Evolutionary conservation across 2,888 invertebrate genomes (phyloP).

Genomic region (Metalampra italica): DNA sequence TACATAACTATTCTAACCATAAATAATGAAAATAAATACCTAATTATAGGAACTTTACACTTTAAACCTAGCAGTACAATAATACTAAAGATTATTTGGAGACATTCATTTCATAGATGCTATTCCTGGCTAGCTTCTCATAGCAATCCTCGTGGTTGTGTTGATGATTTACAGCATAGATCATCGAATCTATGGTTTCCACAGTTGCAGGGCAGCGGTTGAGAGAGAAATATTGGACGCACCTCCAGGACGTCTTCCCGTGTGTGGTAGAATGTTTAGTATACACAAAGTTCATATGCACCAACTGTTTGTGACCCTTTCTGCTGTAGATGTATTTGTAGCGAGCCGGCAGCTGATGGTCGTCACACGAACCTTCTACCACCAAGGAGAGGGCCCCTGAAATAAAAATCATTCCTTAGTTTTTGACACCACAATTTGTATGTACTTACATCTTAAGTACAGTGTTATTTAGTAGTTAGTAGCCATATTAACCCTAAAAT

Average conservation of each 20-base stretch:
- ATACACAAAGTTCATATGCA: slow-evolving; percentile 74
- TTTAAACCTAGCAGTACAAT: not conserved
- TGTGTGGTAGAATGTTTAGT: slow-evolving; percentile 75
- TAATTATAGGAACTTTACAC: slow-evolving; percentile 53
- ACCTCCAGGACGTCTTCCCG: slow-evolving; percentile 74
- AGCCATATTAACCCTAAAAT: no score
- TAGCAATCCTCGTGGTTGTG: slow-evolving; percentile 73
- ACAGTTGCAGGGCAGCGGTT: slow-evolving; percentile 74
- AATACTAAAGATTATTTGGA: slow-evolving; percentile 37
- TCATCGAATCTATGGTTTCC: slow-evolving; percentile 71
- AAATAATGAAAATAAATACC: not conserved
- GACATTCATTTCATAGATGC: slow-evolving; percentile 71
- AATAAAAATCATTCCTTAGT: slow-evolving; percentile 25
- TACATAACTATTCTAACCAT: not conserved
- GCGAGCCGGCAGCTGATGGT: slow-evolving; percentile 54
- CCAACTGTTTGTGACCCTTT: slow-evolving; percentile 74
- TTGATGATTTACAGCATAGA: slow-evolving; percentile 69
- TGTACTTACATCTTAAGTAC: no score
- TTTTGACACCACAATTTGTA: not conserved
- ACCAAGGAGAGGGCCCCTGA: slow-evolving; percentile 71
- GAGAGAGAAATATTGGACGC: slow-evolving; percentile 74
- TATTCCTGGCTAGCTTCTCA: slow-evolving; percentile 66
- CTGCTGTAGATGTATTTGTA: slow-evolving; percentile 75
- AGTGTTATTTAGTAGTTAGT: no score
- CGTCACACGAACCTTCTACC: slow-evolving; percentile 59